A percentile compares a stretch with the other conserved stretches of the same genome.
phyloP scores from a whole-genome alignment of 2,113 vertebrate genomes.

The Puntigrus tetrazona region DNA sequence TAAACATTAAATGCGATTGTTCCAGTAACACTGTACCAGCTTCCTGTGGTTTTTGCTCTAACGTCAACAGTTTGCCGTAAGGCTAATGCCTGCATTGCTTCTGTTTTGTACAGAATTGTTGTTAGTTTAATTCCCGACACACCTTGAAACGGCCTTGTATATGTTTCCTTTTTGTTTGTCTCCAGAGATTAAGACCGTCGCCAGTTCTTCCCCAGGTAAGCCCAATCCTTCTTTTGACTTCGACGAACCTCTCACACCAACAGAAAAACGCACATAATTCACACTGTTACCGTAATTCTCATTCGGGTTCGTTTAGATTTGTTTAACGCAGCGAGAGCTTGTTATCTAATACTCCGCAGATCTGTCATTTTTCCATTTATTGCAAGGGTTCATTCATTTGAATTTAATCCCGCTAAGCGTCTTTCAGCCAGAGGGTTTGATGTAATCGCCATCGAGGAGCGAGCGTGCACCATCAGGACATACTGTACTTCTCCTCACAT shows the following conservation, averaged over 20 bases:
- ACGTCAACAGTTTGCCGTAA: conserved; percentile 18
- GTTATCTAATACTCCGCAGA: background rate
- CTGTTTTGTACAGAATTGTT: background rate
- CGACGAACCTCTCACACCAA: background rate
- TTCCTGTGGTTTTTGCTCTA: conserved; percentile 12
- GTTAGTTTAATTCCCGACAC: conserved; percentile 14
- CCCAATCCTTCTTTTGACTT: background rate
- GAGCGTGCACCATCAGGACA: background rate
- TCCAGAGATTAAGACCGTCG: conserved; percentile 49
- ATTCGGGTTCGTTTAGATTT: background rate
- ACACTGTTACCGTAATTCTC: background rate
- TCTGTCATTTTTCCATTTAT: conserved; percentile 12
- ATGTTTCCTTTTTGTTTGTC: conserved; percentile 41
- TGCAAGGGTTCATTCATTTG: conserved; percentile 1
- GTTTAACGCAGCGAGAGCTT: background rate
- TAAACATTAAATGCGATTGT: background rate
- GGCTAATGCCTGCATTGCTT: background rate
- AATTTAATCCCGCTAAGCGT: background rate
- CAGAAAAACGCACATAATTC: background rate
- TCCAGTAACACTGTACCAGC: background rate
- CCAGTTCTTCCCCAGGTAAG: conserved; percentile 50
- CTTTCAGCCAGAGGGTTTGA: conserved; percentile 2
- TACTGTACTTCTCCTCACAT: background rate
- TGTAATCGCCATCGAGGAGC: conserved; percentile 12
- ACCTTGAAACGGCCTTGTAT: conserved; percentile 37